Conservation (phyloP, 2,888 invertebrate genomes). For the Ctena decussata region DNA sequence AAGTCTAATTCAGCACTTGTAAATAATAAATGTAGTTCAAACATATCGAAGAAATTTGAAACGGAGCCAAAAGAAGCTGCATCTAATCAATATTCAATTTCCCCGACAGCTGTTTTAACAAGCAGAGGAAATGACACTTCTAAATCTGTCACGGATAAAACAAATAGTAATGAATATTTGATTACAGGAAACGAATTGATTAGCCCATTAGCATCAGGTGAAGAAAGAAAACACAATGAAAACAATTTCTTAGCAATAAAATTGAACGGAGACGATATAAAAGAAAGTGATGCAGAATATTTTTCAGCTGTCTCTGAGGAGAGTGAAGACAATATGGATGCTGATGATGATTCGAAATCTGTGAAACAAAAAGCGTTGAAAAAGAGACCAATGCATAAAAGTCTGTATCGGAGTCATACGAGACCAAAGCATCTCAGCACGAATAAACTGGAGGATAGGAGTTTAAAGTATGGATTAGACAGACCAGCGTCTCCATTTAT, state of each 20-base stretch:
- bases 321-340: not conserved
- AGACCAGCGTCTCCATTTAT: not conserved
- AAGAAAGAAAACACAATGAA: not conserved
- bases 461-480: not conserved
- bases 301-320: not conserved
- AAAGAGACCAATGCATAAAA: not conserved
- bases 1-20: not conserved
- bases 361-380: not conserved
- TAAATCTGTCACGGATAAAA: slow-evolving; percentile 10
- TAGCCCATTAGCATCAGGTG: not conserved
- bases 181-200: slow-evolving; percentile 6
- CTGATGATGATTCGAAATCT: not conserved
- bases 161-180: not conserved
- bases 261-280: not conserved
- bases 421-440: not conserved
- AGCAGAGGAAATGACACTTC: not conserved
- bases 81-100: not conserved
- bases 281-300: not conserved
- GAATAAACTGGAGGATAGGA: not conserved
- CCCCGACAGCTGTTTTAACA: not conserved
- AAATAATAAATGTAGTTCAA: not conserved
- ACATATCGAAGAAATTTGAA: not conserved
- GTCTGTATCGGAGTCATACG: not conserved
- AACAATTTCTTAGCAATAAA: not conserved
- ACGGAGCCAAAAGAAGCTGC: not conserved